Conservation (phyloP, 2,888 invertebrate species). For the Minunthozetes semirufus region DNA sequence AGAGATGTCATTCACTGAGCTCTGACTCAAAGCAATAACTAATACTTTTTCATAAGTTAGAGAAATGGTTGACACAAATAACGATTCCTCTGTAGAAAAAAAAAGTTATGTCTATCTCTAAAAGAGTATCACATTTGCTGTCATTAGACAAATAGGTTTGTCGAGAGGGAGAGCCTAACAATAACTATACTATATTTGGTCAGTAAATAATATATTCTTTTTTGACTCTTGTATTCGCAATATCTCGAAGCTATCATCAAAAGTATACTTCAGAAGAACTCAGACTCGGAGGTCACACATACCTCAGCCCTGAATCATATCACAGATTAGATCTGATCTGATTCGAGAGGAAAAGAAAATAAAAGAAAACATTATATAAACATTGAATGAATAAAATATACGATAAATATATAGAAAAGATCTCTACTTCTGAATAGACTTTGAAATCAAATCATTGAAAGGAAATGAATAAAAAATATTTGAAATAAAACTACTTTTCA, state of each 20-base stretch:
- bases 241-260: conserved; percentile 25
- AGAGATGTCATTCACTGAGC: neutral
- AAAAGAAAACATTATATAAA: neutral
- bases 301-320: neutral
- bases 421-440: too few species aligned
- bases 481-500: too few species aligned
- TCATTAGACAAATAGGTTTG: conserved; percentile 29
- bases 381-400: too few species aligned
- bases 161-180: conserved; percentile 2
- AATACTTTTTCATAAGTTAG: conserved; percentile 7
- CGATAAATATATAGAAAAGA: too few species aligned
- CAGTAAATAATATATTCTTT: conserved; percentile 27
- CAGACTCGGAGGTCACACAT: neutral
- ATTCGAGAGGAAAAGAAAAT: neutral
- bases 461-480: too few species aligned
- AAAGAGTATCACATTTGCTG: conserved; percentile 25
- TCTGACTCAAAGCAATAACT: conserved; percentile 17
- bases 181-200: conserved; percentile 12
- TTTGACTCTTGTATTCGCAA: neutral
- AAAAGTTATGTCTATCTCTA: conserved; percentile 23
- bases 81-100: neutral
- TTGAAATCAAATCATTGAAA: too few species aligned
- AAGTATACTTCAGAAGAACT: neutral
- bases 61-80: conserved; percentile 22
- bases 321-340: neutral